These are phyloP conservation scores for Aricia agestis DNA, from an alignment of 1,140 invertebrate genomes.

Conservation along the genomic window DNA sequence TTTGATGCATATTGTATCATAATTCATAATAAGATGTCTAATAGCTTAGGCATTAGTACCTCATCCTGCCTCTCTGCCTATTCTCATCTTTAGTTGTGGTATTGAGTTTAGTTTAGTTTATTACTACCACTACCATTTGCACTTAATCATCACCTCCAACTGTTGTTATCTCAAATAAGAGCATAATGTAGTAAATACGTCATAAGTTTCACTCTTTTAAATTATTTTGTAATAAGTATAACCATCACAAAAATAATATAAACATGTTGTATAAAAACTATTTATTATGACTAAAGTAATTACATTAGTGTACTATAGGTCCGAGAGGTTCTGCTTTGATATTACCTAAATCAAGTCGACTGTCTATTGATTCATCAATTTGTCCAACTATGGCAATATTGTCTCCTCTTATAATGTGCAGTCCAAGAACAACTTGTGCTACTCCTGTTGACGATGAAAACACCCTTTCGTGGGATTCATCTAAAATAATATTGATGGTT, in stretches of 20 bases:
- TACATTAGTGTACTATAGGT: slow-evolving; percentile 85
- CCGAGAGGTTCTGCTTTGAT: slow-evolving; percentile 94
- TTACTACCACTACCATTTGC: no score
- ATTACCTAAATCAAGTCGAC: slow-evolving; percentile 87
- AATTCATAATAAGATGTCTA: no score
- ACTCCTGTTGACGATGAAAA: slow-evolving; percentile 94
- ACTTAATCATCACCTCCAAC: no score
- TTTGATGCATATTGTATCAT: no score
- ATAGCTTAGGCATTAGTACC: no score
- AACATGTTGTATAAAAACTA: slow-evolving; percentile 12
- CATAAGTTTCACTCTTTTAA: no score
- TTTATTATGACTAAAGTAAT: slow-evolving; percentile 18
- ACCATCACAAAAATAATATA: background rate
- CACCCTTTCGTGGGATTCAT: slow-evolving; percentile 98
- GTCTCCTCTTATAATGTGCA: slow-evolving; percentile 98
- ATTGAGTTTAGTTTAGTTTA: no score
- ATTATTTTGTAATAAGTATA: no score
- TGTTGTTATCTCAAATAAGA: no score
- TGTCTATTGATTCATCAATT: slow-evolving; percentile 93
- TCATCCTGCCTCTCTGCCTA: no score
- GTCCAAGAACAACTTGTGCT: slow-evolving; percentile 96
- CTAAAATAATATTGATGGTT: slow-evolving; percentile 97
- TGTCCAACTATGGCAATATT: slow-evolving; percentile 97
- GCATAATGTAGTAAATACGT: no score
- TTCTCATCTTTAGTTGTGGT: no score